Evolutionary conservation across 2,797 vertebrate genomes (phyloP).

Genomic region (Mormyrops attenuatus): DNA sequence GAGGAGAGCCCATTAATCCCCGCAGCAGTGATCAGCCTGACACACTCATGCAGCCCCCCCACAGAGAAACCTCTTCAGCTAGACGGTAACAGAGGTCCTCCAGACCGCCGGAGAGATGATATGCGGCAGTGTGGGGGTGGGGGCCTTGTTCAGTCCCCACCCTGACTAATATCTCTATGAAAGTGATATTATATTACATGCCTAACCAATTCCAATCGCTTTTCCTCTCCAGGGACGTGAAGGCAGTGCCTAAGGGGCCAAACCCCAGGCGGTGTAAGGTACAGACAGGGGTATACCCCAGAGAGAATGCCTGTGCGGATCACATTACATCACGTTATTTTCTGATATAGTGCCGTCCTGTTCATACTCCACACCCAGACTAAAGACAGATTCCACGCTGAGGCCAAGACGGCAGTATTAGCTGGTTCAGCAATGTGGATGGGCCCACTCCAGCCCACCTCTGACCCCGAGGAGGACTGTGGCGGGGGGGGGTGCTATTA

Average conservation of each 20-base stretch:
- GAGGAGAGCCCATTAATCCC: background rate
- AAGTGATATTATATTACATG: background rate
- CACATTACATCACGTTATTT: background rate
- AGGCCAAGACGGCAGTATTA: background rate
- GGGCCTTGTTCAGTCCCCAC: background rate
- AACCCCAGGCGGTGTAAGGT: background rate
- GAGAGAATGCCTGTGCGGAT: background rate
- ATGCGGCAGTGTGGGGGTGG: background rate
- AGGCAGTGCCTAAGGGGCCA: background rate
- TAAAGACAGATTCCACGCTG: background rate
- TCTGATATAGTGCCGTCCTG: background rate
- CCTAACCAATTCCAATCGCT: background rate
- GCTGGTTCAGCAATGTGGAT: background rate
- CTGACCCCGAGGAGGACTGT: background rate
- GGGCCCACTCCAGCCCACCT: background rate
- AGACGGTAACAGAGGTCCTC: background rate
- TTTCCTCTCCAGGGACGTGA: background rate
- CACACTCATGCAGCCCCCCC: background rate
- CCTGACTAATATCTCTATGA: background rate
- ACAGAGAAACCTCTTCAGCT: background rate
- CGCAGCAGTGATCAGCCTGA: background rate
- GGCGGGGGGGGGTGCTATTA: background rate
- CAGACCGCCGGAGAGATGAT: background rate
- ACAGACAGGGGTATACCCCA: background rate
- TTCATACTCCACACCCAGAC: background rate